Percentiles rank a stretch among this genome's conserved stretches.
Evolutionary conservation across 1,140 invertebrate genomes (phyloP).

Genomic region (Drosophila nasuta): DNA sequence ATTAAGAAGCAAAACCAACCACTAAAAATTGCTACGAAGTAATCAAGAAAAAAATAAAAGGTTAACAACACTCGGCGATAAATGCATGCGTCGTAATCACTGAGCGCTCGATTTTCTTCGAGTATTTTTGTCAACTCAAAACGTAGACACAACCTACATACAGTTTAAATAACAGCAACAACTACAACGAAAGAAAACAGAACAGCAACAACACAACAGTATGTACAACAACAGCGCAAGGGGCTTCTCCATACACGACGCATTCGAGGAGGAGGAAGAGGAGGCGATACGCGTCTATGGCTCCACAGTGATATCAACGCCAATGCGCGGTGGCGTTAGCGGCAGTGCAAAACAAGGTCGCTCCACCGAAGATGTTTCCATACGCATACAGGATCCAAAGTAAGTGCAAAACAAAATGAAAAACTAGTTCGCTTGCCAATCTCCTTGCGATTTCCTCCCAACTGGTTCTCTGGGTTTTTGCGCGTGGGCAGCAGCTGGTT

Average conservation of each 20-base stretch:
- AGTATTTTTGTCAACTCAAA: conserved; percentile 44
- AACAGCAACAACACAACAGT: conserved; percentile 51
- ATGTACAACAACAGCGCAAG: conserved; percentile 77
- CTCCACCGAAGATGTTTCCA: conserved; percentile 84
- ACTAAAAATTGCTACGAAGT: conserved; percentile 50
- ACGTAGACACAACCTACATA: conserved; percentile 67
- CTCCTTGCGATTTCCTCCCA: background rate
- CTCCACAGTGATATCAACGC: conserved; percentile 87
- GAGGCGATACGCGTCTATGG: conserved; percentile 92
- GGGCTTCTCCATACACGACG: conserved; percentile 92
- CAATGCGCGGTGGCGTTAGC: conserved; percentile 84
- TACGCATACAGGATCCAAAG: conserved; percentile 84
- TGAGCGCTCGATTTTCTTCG: conserved; percentile 42
- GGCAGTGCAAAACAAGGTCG: conserved; percentile 77
- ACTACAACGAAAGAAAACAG: conserved; percentile 52
- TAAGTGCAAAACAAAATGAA: conserved; percentile 79
- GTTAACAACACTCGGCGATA: conserved; percentile 34
- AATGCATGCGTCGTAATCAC: conserved; percentile 49
- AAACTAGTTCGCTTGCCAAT: conserved; percentile 45
- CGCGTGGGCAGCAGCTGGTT: conserved; percentile 45
- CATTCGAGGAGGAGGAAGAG: conserved; percentile 92
- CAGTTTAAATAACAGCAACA: conserved; percentile 51
- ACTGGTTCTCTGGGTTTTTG: conserved; percentile 10
- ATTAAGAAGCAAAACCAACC: conserved; percentile 51
- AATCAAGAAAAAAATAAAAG: conserved; percentile 17